Percentiles rank a stretch among this genome's conserved stretches.
Evolutionary conservation across 2,113 vertebrate genomes (phyloP).

Genomic region (Gnathonemus echidnorhynchus): DNA sequence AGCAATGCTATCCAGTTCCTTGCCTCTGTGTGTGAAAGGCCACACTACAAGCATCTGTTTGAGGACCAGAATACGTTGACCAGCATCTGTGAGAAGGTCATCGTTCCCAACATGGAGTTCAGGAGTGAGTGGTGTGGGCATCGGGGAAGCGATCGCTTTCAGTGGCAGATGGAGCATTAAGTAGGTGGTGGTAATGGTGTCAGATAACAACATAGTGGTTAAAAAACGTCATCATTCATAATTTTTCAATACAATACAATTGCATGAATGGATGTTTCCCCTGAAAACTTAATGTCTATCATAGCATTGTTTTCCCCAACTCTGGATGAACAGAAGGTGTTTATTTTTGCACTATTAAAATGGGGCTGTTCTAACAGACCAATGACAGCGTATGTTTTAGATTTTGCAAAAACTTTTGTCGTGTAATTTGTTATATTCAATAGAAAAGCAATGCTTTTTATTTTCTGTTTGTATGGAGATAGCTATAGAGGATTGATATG

Average conservation of each 20-base stretch:
- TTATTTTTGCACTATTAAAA: not conserved
- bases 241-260: not conserved
- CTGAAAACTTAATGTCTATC: not conserved
- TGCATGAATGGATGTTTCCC: not conserved
- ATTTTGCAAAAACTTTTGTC: not conserved
- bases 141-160: not conserved
- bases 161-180: not conserved
- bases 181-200: not conserved
- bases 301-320: not conserved
- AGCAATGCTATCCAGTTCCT: constrained; percentile 98
- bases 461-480: not conserved
- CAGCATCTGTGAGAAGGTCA: constrained; percentile 98
- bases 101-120: constrained; percentile 99
- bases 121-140: constrained; percentile 70
- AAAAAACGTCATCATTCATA: not conserved
- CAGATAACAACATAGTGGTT: not conserved
- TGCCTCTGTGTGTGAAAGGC: constrained; percentile 93
- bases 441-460: not conserved
- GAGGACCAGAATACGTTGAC: constrained; percentile 94
- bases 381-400: not conserved
- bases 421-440: not conserved
- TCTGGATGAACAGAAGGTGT: not conserved
- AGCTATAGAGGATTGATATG: not conserved
- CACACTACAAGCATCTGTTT: constrained; percentile 96
- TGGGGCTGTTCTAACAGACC: not conserved